Percentiles rank a stretch among this genome's conserved stretches.
phyloP scores from a whole-genome alignment of 2,888 invertebrate genomes.

The Epirrhoe alternata region DNA sequence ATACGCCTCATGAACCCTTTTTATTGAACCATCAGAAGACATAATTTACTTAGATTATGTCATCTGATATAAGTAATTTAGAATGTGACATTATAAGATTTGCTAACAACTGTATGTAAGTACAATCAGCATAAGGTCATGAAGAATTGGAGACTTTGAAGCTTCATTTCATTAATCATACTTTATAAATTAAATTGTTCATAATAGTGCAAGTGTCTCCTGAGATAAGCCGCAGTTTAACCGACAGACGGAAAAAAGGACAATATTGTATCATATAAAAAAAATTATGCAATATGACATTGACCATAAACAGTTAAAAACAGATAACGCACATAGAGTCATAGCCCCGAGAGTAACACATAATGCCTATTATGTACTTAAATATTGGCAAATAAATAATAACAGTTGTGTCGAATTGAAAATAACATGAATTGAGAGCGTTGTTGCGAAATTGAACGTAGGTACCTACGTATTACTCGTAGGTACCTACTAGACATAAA shows the following conservation, averaged over 20 bases:
- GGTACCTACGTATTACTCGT: too few relatives aligned
- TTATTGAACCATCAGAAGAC: constrained; percentile 8
- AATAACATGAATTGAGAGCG: constrained; percentile 31
- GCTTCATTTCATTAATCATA: too few relatives aligned
- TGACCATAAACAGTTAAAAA: neutral
- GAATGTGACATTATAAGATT: neutral
- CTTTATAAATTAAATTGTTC: too few relatives aligned
- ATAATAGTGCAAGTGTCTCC: too few relatives aligned
- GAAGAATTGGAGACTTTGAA: too few relatives aligned
- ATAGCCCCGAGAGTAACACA: neutral
- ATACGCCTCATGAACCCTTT: constrained; percentile 12
- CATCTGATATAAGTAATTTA: neutral
- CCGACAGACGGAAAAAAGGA: too few relatives aligned
- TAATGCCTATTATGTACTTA: constrained; percentile 6
- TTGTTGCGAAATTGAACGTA: constrained; percentile 16
- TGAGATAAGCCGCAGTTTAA: too few relatives aligned
- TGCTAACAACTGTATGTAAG: too few relatives aligned
- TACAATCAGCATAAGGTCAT: too few relatives aligned
- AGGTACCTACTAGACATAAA: neutral
- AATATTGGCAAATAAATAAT: constrained; percentile 31
- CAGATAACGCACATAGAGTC: neutral
- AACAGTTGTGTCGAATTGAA: constrained; percentile 26
- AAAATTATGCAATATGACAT: neutral
- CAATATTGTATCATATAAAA: too few relatives aligned
- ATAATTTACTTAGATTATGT: constrained; percentile 8